Percentiles rank a stretch among this genome's conserved stretches.
These are phyloP conservation scores for Bembecia ichneumoniformis DNA, from an alignment of 2,888 invertebrate species.

Conservation along the genomic window DNA sequence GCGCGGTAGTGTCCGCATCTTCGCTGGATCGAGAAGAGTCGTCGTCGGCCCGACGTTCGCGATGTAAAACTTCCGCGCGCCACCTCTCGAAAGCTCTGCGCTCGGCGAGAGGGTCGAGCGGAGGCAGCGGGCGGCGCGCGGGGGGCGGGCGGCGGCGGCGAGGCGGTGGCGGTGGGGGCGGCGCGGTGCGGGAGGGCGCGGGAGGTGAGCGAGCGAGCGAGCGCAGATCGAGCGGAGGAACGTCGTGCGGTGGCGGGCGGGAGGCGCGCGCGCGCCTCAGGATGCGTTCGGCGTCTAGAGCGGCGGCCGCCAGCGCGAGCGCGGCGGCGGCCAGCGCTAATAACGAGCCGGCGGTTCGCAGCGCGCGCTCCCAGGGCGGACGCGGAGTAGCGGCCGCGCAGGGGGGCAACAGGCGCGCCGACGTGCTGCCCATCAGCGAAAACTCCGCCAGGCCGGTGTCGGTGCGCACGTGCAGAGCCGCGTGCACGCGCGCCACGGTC, in stretches of 20 bases:
- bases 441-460: conserved; percentile 27
- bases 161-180: conserved; percentile 6
- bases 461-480: conserved; percentile 26
- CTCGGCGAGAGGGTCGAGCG: conserved; percentile 35
- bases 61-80: conserved; percentile 41
- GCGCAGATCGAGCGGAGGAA: conserved; percentile 27
- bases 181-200: conserved; percentile 10
- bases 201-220: conserved; percentile 13
- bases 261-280: conserved; percentile 20
- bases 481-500: conserved; percentile 35
- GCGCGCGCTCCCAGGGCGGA: conserved; percentile 71
- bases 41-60: conserved; percentile 14
- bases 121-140: conserved; percentile 23
- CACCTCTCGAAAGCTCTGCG: conserved; percentile 51
- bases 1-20: conserved; percentile 22
- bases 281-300: conserved; percentile 26
- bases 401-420: conserved; percentile 29
- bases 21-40: conserved; percentile 36
- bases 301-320: conserved; percentile 36
- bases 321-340: conserved; percentile 33
- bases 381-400: conserved; percentile 39
- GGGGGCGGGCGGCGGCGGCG: conserved; percentile 9
- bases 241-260: conserved; percentile 17
- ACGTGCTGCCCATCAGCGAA: conserved; percentile 25
- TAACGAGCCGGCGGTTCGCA: conserved; percentile 56